Conservation (phyloP, 2,113 vertebrate species). For the Lophura nycthemera region DNA sequence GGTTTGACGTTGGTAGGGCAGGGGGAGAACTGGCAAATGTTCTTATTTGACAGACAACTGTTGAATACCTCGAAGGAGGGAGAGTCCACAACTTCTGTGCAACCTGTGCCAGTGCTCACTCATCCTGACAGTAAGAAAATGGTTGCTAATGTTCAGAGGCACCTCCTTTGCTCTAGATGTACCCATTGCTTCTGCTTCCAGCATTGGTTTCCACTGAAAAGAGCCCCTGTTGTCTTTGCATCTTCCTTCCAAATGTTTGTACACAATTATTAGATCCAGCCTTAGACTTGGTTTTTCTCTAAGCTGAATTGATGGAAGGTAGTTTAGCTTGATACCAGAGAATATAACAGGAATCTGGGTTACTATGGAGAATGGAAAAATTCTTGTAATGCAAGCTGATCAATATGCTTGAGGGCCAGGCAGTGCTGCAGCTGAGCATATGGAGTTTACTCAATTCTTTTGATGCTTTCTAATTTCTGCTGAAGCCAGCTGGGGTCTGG, state of each 20-base stretch:
- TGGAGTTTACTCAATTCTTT: neutral
- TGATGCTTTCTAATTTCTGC: constrained; percentile 1
- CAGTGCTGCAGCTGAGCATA: neutral
- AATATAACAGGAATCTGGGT: neutral
- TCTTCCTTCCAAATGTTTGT: neutral
- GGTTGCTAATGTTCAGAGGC: neutral
- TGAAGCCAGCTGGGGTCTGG: neutral
- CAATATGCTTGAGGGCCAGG: neutral
- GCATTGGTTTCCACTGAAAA: neutral
- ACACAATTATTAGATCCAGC: accelerated
- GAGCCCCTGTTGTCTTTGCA: neutral
- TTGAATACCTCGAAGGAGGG: neutral
- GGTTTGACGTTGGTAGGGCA: neutral
- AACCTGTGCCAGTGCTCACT: accelerated
- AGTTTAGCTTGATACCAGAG: neutral
- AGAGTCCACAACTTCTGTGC: neutral
- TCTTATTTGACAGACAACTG: neutral
- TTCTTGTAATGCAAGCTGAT: neutral
- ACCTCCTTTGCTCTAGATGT: neutral
- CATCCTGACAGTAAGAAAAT: no score
- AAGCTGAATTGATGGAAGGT: neutral
- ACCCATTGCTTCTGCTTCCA: accelerated
- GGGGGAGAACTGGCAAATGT: no score
- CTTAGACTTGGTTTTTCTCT: neutral
- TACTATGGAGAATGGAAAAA: neutral